These are phyloP conservation scores for Oceanodroma tethys DNA, from an alignment of 2,113 vertebrate species.

Conservation along the genomic window DNA sequence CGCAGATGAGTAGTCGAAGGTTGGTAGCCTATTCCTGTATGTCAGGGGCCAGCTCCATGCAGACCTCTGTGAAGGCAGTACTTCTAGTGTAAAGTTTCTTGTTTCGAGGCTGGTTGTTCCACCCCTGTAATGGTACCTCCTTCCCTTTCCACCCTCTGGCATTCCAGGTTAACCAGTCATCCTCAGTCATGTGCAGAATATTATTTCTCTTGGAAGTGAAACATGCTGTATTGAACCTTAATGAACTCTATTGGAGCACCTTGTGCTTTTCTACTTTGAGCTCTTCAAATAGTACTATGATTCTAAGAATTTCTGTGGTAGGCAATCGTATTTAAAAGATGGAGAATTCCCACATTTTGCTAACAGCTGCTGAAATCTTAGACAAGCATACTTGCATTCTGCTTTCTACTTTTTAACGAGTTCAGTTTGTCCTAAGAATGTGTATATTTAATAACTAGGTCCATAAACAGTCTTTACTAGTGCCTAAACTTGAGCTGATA, in stretches of 20 bases:
- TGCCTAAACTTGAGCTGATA: background rate
- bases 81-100: background rate
- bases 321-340: background rate
- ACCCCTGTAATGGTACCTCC: accelerated
- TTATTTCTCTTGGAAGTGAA: background rate
- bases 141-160: background rate
- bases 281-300: background rate
- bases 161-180: background rate
- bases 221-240: background rate
- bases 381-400: accelerated
- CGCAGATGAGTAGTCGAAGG: background rate
- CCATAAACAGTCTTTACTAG: background rate
- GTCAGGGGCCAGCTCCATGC: background rate
- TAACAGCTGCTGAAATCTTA: background rate
- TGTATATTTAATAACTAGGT: background rate
- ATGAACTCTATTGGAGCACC: background rate
- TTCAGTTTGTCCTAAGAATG: background rate
- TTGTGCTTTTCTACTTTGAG: background rate
- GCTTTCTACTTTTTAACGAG: background rate
- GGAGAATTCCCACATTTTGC: background rate
- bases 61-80: background rate
- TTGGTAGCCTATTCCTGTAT: background rate
- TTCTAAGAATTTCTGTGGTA: background rate
- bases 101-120: background rate
- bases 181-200: background rate